Conservation (phyloP, 2,888 invertebrate genomes). For the Pollenia griseotomentosa region DNA sequence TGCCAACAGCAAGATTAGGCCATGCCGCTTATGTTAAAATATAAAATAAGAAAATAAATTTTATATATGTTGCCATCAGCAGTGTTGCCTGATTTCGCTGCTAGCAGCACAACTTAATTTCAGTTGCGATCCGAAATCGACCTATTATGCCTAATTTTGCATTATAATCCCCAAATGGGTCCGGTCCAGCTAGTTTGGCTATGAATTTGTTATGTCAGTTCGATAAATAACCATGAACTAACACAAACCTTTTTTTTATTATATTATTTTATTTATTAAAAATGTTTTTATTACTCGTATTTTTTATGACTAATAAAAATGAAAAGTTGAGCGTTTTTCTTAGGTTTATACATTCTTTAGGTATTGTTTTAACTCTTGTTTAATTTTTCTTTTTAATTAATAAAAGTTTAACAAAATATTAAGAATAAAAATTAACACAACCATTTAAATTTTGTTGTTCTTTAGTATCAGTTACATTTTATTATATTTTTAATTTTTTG, state of each 20-base stretch:
- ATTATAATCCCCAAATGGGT: no score
- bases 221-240: no score
- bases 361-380: slow-evolving; percentile 33
- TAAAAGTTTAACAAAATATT: slow-evolving; percentile 18
- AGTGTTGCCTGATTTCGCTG: no score
- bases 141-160: no score
- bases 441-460: slow-evolving; percentile 37
- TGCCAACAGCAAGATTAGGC: no score
- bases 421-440: slow-evolving; percentile 63
- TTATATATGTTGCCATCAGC: no score
- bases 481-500: slow-evolving; percentile 5
- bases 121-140: no score
- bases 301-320: slow-evolving; percentile 32
- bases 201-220: no score
- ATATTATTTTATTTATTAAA: slow-evolving; percentile 54
- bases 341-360: slow-evolving; percentile 14
- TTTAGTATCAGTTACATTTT: slow-evolving; percentile 19
- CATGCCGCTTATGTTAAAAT: no score
- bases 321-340: slow-evolving; percentile 55
- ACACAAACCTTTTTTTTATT: background rate
- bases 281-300: slow-evolving; percentile 28
- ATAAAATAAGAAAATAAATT: no score
- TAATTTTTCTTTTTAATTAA: background rate
- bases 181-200: no score
- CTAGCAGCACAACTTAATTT: no score